phyloP scores from a whole-genome alignment of 2,888 invertebrate species.

The Mamestra brassicae region DNA sequence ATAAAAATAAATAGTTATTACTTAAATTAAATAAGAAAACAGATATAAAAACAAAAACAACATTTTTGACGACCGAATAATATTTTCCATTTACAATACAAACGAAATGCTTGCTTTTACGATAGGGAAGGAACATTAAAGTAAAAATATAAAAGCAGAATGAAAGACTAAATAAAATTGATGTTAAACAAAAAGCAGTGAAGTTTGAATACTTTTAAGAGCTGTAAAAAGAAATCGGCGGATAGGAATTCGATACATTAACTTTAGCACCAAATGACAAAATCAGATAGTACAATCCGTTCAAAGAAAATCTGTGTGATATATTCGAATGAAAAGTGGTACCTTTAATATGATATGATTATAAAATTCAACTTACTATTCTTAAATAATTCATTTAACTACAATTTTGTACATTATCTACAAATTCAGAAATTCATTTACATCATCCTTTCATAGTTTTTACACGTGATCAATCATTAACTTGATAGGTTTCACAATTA shows the following conservation, averaged over 20 bases:
- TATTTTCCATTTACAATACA: constrained; percentile 64
- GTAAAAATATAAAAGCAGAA: constrained; percentile 52
- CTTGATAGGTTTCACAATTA: constrained; percentile 69
- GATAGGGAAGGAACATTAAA: constrained; percentile 50
- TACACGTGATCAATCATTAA: constrained; percentile 68
- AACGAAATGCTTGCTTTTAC: constrained; percentile 61
- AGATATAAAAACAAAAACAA: constrained; percentile 71
- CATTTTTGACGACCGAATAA: constrained; percentile 69
- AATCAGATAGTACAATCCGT: constrained; percentile 62
- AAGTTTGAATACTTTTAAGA: constrained; percentile 61
- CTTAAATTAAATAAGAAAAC: constrained; percentile 67
- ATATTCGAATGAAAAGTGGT: constrained; percentile 78
- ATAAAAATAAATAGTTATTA: constrained; percentile 83
- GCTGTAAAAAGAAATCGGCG: constrained; percentile 60
- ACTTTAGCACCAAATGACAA: constrained; percentile 82
- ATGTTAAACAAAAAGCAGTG: constrained; percentile 58
- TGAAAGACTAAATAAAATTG: constrained; percentile 60
- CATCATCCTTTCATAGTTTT: constrained; percentile 76
- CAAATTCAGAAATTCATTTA: constrained; percentile 83
- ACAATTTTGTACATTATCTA: constrained; percentile 89
- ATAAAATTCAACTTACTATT: constrained; percentile 88
- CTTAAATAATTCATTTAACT: constrained; percentile 84
- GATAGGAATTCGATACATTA: constrained; percentile 66
- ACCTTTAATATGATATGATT: constrained; percentile 88
- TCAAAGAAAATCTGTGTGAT: constrained; percentile 70